Evolutionary conservation across 2,113 vertebrate genomes (phyloP).

Genomic region (Myotis yumanensis): DNA sequence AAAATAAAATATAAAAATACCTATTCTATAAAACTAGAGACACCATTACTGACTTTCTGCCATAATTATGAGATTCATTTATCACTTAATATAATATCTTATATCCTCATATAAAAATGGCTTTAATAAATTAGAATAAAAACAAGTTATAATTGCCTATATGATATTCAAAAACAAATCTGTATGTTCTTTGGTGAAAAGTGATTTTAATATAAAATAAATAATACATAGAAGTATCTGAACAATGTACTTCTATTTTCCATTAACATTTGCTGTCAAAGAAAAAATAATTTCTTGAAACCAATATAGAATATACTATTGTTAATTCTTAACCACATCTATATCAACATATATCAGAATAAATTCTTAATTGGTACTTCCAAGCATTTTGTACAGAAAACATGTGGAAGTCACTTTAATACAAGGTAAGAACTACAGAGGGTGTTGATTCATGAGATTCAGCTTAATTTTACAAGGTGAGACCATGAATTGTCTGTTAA

Average conservation of each 20-base stretch:
- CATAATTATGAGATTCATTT: slow-evolving; percentile 20
- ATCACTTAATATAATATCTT: slow-evolving; percentile 32
- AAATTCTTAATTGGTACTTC: slow-evolving; percentile 38
- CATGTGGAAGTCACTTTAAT: not conserved
- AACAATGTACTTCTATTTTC: not conserved
- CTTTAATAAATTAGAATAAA: slow-evolving; percentile 37
- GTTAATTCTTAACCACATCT: slow-evolving; percentile 36
- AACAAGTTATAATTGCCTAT: slow-evolving; percentile 23
- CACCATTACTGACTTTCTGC: slow-evolving; percentile 17
- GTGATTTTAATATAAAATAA: slow-evolving; percentile 2
- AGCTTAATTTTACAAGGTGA: slow-evolving; percentile 15
- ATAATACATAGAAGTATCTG: slow-evolving; percentile 6
- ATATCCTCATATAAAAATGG: not conserved
- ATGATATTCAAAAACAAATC: slow-evolving; percentile 9
- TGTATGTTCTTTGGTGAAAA: not conserved
- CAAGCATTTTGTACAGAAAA: slow-evolving; percentile 22
- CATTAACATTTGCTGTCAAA: slow-evolving; percentile 45
- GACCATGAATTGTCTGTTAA: not conserved
- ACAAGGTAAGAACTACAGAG: not conserved
- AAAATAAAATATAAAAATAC: slow-evolving; percentile 39
- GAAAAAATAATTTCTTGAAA: slow-evolving; percentile 50
- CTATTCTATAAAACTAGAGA: slow-evolving; percentile 32
- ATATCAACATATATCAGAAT: not conserved
- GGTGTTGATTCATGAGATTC: not conserved
- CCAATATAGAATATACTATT: not conserved